Percentiles rank a stretch among this genome's conserved stretches.
These are phyloP conservation scores for Tridacna crocea DNA, from an alignment of 2,888 invertebrate species.

Conservation along the genomic window DNA sequence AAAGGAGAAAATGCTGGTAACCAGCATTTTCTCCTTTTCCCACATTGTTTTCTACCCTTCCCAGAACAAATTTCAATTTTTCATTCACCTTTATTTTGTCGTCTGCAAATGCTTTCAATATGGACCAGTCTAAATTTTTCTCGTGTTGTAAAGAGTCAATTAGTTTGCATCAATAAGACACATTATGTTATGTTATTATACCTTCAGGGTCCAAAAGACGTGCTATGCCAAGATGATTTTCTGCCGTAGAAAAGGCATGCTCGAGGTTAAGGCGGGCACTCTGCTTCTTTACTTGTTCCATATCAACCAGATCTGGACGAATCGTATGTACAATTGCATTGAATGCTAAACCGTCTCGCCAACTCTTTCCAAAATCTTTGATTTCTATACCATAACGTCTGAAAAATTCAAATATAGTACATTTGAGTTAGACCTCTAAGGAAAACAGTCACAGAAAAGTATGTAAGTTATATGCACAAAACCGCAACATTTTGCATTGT, in stretches of 20 bases:
- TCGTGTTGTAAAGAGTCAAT: too few species aligned
- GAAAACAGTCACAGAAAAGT: too few species aligned
- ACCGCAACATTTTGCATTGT: too few species aligned
- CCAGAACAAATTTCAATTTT: too few species aligned
- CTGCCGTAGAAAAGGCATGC: conserved; percentile 96
- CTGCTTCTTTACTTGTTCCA: conserved; percentile 91
- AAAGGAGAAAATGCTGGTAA: neutral
- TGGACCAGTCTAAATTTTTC: too few species aligned
- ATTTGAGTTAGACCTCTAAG: too few species aligned
- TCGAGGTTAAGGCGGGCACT: conserved; percentile 93
- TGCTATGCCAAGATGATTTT: conserved; percentile 95
- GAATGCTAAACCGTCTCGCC: conserved; percentile 98
- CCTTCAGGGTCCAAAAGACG: conserved; percentile 95
- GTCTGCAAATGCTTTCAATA: too few species aligned
- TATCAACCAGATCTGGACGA: conserved; percentile 95
- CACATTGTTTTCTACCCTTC: neutral
- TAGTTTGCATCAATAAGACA: too few species aligned
- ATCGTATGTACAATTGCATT: conserved; percentile 97
- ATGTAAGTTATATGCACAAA: too few species aligned
- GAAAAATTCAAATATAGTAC: conserved; percentile 64
- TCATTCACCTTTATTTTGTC: too few species aligned
- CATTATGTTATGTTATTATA: too few species aligned
- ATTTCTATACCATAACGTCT: conserved; percentile 95
- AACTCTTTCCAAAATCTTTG: conserved; percentile 96
- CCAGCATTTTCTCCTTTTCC: neutral